Evolutionary conservation across 2,797 vertebrate species (phyloP).

Genomic region (Ceryle rudis): DNA sequence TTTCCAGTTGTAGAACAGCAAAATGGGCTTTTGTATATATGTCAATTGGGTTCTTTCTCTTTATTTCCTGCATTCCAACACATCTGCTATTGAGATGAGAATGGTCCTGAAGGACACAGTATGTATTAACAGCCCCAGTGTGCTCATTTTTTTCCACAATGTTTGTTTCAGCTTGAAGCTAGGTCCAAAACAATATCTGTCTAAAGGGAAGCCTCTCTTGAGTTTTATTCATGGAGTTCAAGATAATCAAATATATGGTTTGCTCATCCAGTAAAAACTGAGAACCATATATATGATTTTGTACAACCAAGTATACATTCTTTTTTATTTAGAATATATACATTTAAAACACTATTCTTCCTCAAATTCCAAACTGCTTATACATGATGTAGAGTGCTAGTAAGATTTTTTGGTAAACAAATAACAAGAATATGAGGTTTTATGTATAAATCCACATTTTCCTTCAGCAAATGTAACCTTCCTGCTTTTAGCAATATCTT

Average conservation of each 20-base stretch:
- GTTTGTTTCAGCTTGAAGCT: background rate
- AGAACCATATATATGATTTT: background rate
- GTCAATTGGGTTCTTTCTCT: background rate
- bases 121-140: background rate
- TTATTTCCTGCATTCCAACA: background rate
- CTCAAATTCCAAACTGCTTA: background rate
- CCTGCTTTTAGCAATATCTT: background rate
- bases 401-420: background rate
- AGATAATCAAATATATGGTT: background rate
- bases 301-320: background rate
- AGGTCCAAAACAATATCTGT: background rate
- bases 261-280: background rate
- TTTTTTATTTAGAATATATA: background rate
- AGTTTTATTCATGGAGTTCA: background rate
- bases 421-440: background rate
- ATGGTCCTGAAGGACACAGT: background rate
- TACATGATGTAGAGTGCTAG: background rate
- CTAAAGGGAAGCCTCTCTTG: background rate
- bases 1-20: background rate
- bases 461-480: background rate
- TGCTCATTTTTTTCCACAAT: background rate
- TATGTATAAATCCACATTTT: background rate
- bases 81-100: background rate
- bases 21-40: background rate
- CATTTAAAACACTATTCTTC: background rate